Percentiles rank a stretch among this genome's conserved stretches.
These are phyloP conservation scores for Equus przewalskii DNA, from an alignment of 2,113 vertebrate genomes.

Conservation along the genomic window DNA sequence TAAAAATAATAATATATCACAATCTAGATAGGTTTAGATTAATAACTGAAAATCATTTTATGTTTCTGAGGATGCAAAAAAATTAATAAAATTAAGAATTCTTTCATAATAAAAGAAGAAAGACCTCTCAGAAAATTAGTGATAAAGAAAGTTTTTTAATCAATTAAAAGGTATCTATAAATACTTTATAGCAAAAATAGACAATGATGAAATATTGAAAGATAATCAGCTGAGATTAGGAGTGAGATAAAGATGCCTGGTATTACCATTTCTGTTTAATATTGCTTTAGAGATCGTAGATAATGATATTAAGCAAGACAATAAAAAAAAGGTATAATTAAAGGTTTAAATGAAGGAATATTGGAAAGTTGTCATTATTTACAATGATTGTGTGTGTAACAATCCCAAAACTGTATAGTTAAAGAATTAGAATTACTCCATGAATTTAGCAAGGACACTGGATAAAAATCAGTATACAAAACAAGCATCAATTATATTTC, in stretches of 20 bases:
- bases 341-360: not conserved
- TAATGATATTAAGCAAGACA: slow-evolving; percentile 12
- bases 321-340: slow-evolving; percentile 25
- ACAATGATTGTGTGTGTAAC: not conserved
- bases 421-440: slow-evolving; percentile 14
- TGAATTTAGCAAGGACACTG: not conserved
- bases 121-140: not conserved
- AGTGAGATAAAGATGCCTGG: not conserved
- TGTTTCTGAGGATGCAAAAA: not conserved
- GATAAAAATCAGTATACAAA: slow-evolving; percentile 7
- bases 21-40: not conserved
- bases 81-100: slow-evolving; percentile 27
- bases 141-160: not conserved
- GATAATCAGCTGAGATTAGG: not conserved
- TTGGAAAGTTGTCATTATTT: not conserved
- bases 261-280: not conserved
- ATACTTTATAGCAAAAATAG: not conserved
- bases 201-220: slow-evolving; percentile 30
- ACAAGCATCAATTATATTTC: not conserved
- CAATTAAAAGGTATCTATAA: not conserved
- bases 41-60: not conserved
- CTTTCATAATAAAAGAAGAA: not conserved
- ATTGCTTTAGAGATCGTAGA: not conserved
- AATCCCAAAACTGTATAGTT: not conserved
- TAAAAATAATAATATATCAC: not conserved